Conservation (phyloP, 30 jellyfish, hydroid and myxozoan genomes). For the Cassiopea xamachana region DNA sequence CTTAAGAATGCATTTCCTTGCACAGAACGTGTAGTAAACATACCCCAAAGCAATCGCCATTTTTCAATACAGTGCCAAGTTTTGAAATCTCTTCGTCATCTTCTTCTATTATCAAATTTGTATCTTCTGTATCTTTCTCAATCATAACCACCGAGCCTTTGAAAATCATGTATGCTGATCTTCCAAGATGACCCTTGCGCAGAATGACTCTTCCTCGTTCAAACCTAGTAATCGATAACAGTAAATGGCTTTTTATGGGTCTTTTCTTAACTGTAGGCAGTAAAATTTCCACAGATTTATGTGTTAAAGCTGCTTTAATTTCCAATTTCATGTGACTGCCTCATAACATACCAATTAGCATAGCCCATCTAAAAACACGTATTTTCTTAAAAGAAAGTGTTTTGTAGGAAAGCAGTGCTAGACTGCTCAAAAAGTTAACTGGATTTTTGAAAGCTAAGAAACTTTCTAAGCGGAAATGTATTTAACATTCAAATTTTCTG, state of each 20-base stretch:
- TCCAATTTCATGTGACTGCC: no score
- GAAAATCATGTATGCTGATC: conserved; percentile 48
- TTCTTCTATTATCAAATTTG: conserved; percentile 20
- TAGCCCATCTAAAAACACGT: no score
- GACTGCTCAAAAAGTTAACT: no score
- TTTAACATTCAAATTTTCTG: no score
- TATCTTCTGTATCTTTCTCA: conserved; percentile 46
- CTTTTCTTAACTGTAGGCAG: not conserved
- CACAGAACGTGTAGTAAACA: not conserved
- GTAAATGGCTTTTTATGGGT: not conserved
- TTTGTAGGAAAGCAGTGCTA: no score
- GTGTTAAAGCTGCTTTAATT: no score
- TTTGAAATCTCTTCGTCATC: not conserved
- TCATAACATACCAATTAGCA: no score
- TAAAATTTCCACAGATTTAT: no score
- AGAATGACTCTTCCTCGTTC: conserved; percentile 75
- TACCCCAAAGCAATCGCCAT: conserved; percentile 86
- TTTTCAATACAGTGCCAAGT: conserved; percentile 30
- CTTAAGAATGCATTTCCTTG: no score
- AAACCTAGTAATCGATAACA: conserved; percentile 17
- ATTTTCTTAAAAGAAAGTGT: no score
- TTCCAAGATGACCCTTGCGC: conserved; percentile 77
- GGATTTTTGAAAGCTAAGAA: no score
- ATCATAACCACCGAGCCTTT: conserved; percentile 73
- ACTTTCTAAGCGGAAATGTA: no score